phyloP scores from a whole-genome alignment of 2,888 invertebrate genomes.

The Trisateles emortualis region DNA sequence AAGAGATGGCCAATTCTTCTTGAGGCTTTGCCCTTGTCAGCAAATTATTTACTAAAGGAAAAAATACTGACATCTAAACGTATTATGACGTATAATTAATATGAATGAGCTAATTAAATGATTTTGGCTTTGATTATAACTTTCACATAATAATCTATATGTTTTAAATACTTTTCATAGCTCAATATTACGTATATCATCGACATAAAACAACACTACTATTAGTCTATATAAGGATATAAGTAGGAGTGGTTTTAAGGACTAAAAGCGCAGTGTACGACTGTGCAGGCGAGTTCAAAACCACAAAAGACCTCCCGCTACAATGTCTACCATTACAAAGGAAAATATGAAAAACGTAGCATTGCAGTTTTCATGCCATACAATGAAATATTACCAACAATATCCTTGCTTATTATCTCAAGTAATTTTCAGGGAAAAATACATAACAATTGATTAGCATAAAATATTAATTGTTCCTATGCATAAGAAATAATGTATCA shows the following conservation, averaged over 20 bases:
- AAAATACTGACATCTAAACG: too few relatives aligned
- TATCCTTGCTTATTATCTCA: slow-evolving; percentile 29
- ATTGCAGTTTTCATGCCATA: slow-evolving; percentile 28
- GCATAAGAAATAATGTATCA: too few relatives aligned
- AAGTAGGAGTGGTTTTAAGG: slow-evolving; percentile 68
- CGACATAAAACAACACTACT: slow-evolving; percentile 27
- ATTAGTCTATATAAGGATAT: slow-evolving; percentile 20
- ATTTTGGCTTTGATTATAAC: too few relatives aligned
- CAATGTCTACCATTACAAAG: slow-evolving; percentile 68
- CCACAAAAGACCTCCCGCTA: slow-evolving; percentile 76
- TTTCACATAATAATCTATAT: not conserved
- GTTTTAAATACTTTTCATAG: too few relatives aligned
- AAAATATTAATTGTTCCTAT: too few relatives aligned
- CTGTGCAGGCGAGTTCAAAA: slow-evolving; percentile 60
- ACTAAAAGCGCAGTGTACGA: slow-evolving; percentile 77
- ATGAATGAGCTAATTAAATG: too few relatives aligned
- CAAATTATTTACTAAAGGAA: too few relatives aligned
- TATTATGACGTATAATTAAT: too few relatives aligned
- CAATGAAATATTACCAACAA: slow-evolving; percentile 34
- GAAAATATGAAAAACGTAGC: slow-evolving; percentile 54
- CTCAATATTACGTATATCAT: not conserved
- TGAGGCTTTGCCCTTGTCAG: too few relatives aligned
- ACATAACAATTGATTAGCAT: too few relatives aligned
- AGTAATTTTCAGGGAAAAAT: not conserved
- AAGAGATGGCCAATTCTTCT: too few relatives aligned